A percentile compares a stretch with the other conserved stretches of the same genome.
phyloP scores from a whole-genome alignment of 2,113 vertebrate species.

The Mixornis gularis region DNA sequence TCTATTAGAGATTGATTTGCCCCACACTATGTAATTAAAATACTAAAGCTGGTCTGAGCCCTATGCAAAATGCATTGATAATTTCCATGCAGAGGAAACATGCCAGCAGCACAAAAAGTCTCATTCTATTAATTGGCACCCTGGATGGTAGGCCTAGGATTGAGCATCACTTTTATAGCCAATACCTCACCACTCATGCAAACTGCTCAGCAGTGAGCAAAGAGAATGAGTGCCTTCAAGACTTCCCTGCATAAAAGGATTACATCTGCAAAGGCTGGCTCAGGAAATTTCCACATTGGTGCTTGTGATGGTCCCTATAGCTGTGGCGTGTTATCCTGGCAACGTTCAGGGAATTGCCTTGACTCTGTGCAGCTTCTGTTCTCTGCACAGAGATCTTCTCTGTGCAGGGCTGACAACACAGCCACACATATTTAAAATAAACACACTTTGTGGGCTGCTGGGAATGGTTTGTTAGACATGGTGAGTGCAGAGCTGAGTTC shows the following conservation, averaged over 20 bases:
- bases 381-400: not conserved
- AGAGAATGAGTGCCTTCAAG: not conserved
- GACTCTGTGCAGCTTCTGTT: not conserved
- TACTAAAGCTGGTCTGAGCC: not conserved
- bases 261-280: not conserved
- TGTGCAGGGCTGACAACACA: not conserved
- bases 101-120: not conserved
- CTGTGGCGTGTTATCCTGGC: not conserved
- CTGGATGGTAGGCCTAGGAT: not conserved
- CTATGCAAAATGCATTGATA: not conserved
- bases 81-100: not conserved
- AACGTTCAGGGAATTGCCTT: accelerated
- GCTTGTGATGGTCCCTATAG: not conserved
- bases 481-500: not conserved
- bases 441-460: not conserved
- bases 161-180: not conserved
- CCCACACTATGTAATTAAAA: not conserved
- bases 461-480: not conserved
- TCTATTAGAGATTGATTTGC: not conserved
- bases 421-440: not conserved
- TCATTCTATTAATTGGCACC: not conserved
- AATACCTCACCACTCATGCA: not conserved
- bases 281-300: not conserved
- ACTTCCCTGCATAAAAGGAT: not conserved
- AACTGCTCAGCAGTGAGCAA: not conserved